Base-by-base conservation (phyloP, 2,797 vertebrate genomes). In the Otolemur crassicaudatus region DNA sequence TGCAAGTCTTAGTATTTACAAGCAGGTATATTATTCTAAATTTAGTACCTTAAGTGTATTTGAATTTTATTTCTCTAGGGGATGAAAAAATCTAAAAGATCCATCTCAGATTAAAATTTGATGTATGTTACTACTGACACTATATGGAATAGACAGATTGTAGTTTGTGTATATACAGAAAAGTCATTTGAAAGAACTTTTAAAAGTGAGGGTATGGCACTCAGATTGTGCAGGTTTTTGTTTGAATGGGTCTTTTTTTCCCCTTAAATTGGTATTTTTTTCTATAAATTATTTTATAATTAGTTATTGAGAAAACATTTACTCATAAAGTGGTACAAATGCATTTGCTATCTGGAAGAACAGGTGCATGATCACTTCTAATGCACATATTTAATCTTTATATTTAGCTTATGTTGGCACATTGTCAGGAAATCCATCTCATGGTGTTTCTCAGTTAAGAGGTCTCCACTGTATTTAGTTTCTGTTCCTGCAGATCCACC, bases 381-480 rank as follows among this genome's bases (percentile, higher is more conserved):
- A 19, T 93, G 9, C 95, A 95, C 95, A 46, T 95, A 73, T 79
- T 89, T 85, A 94, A 75, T 91, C 70, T 93, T 96, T 97, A 91
- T 96, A 86, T 80, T 97, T 87, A 94, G 86, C 37, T 96, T 94
- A 80, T 96, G 73, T 94, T 97, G 94, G 86, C 97, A 91, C 95
- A 95, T 97, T 95, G 56, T 96, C 95, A 96, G 97, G 85, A 97
- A 97, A 96, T 90, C 94, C 94, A 70, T 98, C 95, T 97, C 96
- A 67, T 97, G 97, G 96, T 97, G 97, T 96, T 93, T 84, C 97
- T 97, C 92, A 72, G 96, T 98, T 97, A 98, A 97, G 97, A 97
- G 97, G 87, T 97, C 98, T 98, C 96, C 97, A 97, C 94, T 97
- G 96, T 97, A 97, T 96, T 97, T 98, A 97, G 96, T 98, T 98